Percentiles rank a stretch among this genome's conserved stretches.
Conservation (phyloP, 2,888 invertebrate genomes). For the Eulithis testata region DNA sequence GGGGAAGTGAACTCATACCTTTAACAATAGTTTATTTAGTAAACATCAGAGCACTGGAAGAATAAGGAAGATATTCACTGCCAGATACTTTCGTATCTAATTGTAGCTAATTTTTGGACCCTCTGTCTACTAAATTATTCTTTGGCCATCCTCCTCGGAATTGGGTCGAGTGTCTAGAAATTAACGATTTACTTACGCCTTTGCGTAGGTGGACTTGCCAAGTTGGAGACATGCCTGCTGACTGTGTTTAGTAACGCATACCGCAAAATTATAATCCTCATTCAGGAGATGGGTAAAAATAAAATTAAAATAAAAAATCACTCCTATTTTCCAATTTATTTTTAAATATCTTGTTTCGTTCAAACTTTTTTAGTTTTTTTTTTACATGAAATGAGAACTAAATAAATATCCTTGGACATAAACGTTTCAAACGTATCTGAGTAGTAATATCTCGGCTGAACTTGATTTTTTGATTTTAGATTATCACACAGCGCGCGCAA, state of each 20-base stretch:
- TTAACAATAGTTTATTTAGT: too few species aligned
- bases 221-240: constrained; percentile 28
- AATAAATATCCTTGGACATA: too few species aligned
- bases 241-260: constrained; percentile 3
- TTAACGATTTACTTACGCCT: constrained; percentile 65
- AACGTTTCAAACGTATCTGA: too few species aligned
- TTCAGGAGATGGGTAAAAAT: background rate
- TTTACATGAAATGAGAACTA: too few species aligned
- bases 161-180: constrained; percentile 67
- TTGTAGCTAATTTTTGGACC: constrained; percentile 3
- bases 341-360: too few species aligned
- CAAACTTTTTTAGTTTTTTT: too few species aligned
- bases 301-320: too few species aligned
- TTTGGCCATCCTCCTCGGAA: constrained; percentile 48
- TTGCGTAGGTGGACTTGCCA: constrained; percentile 35
- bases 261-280: background rate
- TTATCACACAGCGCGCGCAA: too few species aligned
- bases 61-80: background rate
- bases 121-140: constrained; percentile 40
- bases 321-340: too few species aligned
- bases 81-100: background rate
- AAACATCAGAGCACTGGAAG: background rate
- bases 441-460: too few species aligned
- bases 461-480: too few species aligned
- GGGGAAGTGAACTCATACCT: too few species aligned